These are phyloP conservation scores for Betta splendens DNA, from an alignment of 2,797 vertebrate species.

Conservation along the genomic window DNA sequence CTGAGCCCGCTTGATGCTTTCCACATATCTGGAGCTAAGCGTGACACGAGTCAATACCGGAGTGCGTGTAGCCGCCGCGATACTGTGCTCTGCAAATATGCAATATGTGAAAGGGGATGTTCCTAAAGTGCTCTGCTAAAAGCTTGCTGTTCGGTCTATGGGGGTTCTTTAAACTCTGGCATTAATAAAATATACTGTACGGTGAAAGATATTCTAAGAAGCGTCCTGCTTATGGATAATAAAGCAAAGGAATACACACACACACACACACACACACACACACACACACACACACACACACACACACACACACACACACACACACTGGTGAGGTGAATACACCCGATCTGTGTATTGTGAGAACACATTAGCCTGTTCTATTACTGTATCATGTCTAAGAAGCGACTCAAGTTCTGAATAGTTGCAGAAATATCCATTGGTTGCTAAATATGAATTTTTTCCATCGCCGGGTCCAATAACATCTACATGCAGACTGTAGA, in stretches of 20 bases:
- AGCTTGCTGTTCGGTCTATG: not conserved
- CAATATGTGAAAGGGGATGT: not conserved
- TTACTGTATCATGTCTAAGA: not conserved
- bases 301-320: no score
- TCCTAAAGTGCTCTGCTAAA: not conserved
- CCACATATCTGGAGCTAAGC: slow-evolving; percentile 34
- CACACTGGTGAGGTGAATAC: no score
- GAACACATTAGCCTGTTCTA: not conserved
- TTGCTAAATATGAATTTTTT: no score
- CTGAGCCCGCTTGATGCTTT: slow-evolving; percentile 35
- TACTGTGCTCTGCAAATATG: slow-evolving; percentile 14
- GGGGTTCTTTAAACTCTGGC: not conserved
- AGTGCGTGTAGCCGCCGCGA: slow-evolving; percentile 25
- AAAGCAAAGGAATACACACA: not conserved
- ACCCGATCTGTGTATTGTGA: not conserved
- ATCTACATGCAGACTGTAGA: no score
- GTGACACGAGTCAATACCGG: slow-evolving; percentile 40
- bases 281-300: no score
- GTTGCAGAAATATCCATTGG: slow-evolving; percentile 13
- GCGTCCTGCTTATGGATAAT: not conserved
- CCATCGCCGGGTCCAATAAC: no score
- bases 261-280: no score
- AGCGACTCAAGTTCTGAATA: not conserved
- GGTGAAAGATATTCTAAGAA: no score
- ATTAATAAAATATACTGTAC: slow-evolving; percentile 2